Conservation (phyloP, 2,113 vertebrate species). For the Clarias magur region DNA sequence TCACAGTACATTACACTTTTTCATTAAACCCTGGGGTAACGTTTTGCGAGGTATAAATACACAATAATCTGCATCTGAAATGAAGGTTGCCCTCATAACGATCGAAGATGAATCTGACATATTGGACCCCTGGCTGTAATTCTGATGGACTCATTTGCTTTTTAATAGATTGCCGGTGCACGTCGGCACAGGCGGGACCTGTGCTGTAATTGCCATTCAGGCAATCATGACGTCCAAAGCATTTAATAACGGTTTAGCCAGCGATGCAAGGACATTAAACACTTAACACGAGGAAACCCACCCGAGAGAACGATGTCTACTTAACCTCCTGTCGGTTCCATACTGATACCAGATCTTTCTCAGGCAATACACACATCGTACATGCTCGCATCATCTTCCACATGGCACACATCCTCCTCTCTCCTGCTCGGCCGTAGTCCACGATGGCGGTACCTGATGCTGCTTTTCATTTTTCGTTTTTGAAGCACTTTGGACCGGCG, state of each 20-base stretch:
- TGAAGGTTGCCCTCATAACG: neutral
- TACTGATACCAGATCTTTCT: neutral
- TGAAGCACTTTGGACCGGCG: conserved; percentile 4
- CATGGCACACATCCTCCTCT: neutral
- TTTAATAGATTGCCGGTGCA: conserved; percentile 20
- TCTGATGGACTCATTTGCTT: conserved; percentile 30
- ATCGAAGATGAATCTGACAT: neutral
- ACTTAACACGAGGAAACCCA: neutral
- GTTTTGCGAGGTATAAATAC: neutral
- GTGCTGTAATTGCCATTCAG: conserved; percentile 14
- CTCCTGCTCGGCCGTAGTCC: neutral
- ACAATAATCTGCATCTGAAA: neutral
- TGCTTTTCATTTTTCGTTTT: conserved; percentile 36
- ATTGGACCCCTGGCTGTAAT: conserved; percentile 19
- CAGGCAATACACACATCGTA: neutral
- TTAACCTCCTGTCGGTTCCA: neutral
- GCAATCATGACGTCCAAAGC: conserved; percentile 21
- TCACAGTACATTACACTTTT: neutral
- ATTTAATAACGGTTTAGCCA: conserved; percentile 30
- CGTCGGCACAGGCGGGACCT: neutral
- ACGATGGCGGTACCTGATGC: neutral
- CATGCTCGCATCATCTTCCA: neutral
- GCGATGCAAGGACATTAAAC: neutral
- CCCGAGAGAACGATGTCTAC: neutral
- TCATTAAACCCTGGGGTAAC: neutral